Evolutionary conservation across 2,797 vertebrate genomes (phyloP), one percentile per base, ranked within the genome.

Genomic region (Acanthornis magna): DNA sequence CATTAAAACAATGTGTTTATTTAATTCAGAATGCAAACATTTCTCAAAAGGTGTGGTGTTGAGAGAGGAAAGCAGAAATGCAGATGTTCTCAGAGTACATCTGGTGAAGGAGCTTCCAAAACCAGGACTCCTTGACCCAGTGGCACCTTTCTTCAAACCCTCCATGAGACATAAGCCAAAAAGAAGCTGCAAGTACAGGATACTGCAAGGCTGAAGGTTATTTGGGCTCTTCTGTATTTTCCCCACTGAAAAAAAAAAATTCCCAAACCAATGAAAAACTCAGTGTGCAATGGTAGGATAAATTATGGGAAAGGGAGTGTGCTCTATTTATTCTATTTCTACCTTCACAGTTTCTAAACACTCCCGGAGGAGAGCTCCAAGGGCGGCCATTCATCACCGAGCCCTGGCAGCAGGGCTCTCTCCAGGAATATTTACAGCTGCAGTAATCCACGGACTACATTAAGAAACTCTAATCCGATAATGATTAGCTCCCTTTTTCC

Each of bases 371-470:
- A 90, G 78, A 86, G 45, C 68, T 94, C 67, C 88, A 89, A 95
- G 95, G 88, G 68, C 81, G 13, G 50, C 75, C 76, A 89, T 94
- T 94, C 84, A 96, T 97, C 91, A 95, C 53, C 1, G 54, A 62
- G 48, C 61, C 65, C 84, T 88, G 73, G 86, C 91, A 96, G 81
- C 75, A 74, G 3, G 16, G 78, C 68, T 93, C 63, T 79, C 89
- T 55, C 72, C 42, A 85, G 72, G 84, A 95, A 94, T 95, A 97
- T 96, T 96, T 97, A 96, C 95, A 95, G 78, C 92, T 83, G 75
- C 78, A 92, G 63, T 75, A 95, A 93, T 89, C 92, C 86, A 91
- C 13, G 4, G 63, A 92, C 75, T 91, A 58, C 93, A 87, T 96
- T 93, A 96, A 94, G 61, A 32, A 85, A 83, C 85, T 89, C 71